These are phyloP conservation scores for Furcula furcula DNA, from an alignment of 2,888 invertebrate species.

Conservation along the genomic window DNA sequence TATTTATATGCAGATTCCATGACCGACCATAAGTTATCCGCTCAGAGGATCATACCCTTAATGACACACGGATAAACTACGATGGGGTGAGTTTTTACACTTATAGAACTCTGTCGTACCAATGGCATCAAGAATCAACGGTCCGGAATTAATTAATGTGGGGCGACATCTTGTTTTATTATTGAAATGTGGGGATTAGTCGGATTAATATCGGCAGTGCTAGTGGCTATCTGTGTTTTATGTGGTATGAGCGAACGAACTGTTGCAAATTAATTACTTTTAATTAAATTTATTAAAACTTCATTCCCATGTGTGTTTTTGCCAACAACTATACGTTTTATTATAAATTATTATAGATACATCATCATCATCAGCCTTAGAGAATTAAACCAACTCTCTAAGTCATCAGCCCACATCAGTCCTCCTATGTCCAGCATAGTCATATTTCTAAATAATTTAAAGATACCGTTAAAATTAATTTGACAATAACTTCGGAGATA, in stretches of 20 bases:
- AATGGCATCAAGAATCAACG: constrained; percentile 52
- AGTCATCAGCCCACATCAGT: too few relatives aligned
- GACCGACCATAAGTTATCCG: constrained; percentile 77
- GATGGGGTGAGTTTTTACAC: constrained; percentile 38
- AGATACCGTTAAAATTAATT: too few relatives aligned
- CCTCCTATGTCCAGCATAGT: too few relatives aligned
- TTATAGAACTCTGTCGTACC: constrained; percentile 57
- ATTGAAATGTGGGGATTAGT: constrained; percentile 61
- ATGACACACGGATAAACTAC: constrained; percentile 68
- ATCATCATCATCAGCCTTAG: too few relatives aligned
- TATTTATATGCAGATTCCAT: constrained; percentile 81
- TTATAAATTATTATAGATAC: too few relatives aligned
- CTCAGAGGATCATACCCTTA: constrained; percentile 75
- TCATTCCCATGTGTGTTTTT: too few relatives aligned
- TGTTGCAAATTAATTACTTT: too few relatives aligned
- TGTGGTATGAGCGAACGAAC: constrained; percentile 1
- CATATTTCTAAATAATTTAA: too few relatives aligned
- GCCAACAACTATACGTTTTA: too few relatives aligned
- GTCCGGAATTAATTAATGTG: constrained; percentile 70
- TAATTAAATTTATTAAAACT: too few relatives aligned
- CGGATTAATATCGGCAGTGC: constrained; percentile 48
- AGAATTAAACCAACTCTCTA: too few relatives aligned
- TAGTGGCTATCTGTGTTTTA: constrained; percentile 25
- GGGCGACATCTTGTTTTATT: constrained; percentile 69
- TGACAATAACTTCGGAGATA: too few relatives aligned